Evolutionary conservation across 2,113 vertebrate species (phyloP), one percentile per base, ranked within the genome.

Genomic region (Chrysemys picta): DNA sequence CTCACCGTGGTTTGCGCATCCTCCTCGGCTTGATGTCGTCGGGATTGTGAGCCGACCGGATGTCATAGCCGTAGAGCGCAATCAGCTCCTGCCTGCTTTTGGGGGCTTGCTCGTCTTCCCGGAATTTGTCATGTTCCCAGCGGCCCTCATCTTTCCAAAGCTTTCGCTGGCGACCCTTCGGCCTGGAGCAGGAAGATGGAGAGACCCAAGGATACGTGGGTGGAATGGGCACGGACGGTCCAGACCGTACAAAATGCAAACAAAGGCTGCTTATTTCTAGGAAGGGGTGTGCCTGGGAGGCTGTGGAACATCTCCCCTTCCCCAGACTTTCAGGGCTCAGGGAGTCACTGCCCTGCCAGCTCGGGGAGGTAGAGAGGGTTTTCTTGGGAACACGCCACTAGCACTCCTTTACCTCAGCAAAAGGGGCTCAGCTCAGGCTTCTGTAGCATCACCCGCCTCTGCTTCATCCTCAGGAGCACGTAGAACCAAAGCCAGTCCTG

Each of bases 61-160:
- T 99, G 97, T 99, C 99, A 4, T 99, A 99, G 1, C 99, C 99
- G 1, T 99, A 99, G n/a, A 99, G 98, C 1, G 99, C 98, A 3
- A 99, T 99, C 76, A 99, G 98, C 96, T 99, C 99, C 90, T 99
- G 99, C 11, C 99, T 98, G 81, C 99, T 99, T 97, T 99, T 99
- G 0, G 99, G 99, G 12, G 99, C 99, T 96, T 99, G 99, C 89
- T 99, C 99, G 24, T 99, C 99, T 97, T 99, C 99, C 38, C 99
- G 98, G 97, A 99, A 99, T n/a, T 97, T 98, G 96, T 99, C 99
- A 0, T 99, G 99, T 5, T 99, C 99, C 99, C 99, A 99, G 54
- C 99, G 99, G 8, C 99, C 99, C 91, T 99, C 99, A 2, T 99
- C 99, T 93, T 99, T 99, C 99, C 99, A 99, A 45, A 99, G 93